phyloP scores from a whole-genome alignment of 2,888 invertebrate genomes.

The Tenthredo amoena region DNA sequence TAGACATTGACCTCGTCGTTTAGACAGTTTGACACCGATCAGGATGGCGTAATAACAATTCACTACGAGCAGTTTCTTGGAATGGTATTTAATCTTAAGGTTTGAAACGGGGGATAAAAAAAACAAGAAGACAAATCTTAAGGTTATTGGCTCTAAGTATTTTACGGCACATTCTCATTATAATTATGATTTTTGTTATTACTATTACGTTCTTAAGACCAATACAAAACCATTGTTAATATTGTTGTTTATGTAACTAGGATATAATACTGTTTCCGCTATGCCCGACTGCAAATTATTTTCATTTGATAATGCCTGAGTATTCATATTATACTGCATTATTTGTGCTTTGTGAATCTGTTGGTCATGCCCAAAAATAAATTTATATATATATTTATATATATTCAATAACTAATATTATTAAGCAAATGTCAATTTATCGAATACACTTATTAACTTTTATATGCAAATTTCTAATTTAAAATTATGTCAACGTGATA shows the following conservation, averaged over 20 bases:
- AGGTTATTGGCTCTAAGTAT: conserved; percentile 32
- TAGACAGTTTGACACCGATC: conserved; percentile 92
- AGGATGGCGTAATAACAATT: conserved; percentile 96
- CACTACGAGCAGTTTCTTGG: conserved; percentile 97
- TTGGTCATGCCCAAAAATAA: conserved; percentile 1
- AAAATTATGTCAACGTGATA: neutral
- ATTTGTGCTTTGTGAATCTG: conserved; percentile 7
- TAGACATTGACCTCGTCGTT: conserved; percentile 95
- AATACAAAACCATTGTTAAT: conserved; percentile 37
- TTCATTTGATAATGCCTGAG: neutral
- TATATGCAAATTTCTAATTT: conserved; percentile 8
- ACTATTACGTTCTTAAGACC: conserved; percentile 35
- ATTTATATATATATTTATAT: neutral
- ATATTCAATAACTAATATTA: conserved; percentile 22
- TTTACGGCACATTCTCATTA: conserved; percentile 49
- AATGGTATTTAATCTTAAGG: conserved; percentile 92
- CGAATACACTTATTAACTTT: conserved; percentile 19
- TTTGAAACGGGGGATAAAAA: conserved; percentile 75
- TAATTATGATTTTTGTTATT: conserved; percentile 43
- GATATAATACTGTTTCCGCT: conserved; percentile 1
- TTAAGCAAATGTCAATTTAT: conserved; percentile 20
- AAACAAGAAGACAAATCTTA: neutral
- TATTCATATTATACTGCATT: conserved; percentile 1
- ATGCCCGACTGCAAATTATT: neutral
- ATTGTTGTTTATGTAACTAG: conserved; percentile 19